Evolutionary conservation across 2,888 invertebrate genomes (phyloP).

Genomic region (Pyrocoelia pectoralis): DNA sequence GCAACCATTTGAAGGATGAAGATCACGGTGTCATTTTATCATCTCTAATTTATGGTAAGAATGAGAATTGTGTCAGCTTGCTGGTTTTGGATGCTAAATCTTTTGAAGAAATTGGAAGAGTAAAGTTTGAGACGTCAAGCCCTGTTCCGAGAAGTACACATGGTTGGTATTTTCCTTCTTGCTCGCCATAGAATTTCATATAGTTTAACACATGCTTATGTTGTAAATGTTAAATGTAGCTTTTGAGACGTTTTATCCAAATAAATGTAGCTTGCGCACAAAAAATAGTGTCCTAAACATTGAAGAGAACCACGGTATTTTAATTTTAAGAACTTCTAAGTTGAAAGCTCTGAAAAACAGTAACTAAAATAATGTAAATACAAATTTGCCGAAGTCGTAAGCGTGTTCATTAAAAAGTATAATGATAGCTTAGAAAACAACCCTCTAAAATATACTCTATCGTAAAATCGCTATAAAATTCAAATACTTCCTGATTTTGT

Average conservation of each 20-base stretch:
- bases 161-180: background rate
- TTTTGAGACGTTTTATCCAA: too few relatives aligned
- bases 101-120: background rate
- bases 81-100: background rate
- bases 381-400: background rate
- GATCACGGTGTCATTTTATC: background rate
- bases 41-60: background rate
- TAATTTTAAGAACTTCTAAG: too few relatives aligned
- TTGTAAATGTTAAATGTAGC: too few relatives aligned
- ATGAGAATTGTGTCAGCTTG: background rate
- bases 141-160: background rate
- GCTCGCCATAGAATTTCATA: too few relatives aligned
- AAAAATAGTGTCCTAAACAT: too few relatives aligned
- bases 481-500: constrained; percentile 15
- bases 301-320: too few relatives aligned
- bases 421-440: constrained; percentile 10
- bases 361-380: background rate
- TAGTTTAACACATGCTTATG: too few relatives aligned
- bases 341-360: too few relatives aligned
- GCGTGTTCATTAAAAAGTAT: constrained; percentile 17
- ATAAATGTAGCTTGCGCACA: too few relatives aligned
- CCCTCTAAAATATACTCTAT: constrained; percentile 12
- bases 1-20: background rate
- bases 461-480: constrained; percentile 15
- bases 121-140: background rate